Percentiles rank a stretch among this genome's conserved stretches.
Conservation (phyloP, 2,113 vertebrate species). For the Actenoides hombroni region DNA sequence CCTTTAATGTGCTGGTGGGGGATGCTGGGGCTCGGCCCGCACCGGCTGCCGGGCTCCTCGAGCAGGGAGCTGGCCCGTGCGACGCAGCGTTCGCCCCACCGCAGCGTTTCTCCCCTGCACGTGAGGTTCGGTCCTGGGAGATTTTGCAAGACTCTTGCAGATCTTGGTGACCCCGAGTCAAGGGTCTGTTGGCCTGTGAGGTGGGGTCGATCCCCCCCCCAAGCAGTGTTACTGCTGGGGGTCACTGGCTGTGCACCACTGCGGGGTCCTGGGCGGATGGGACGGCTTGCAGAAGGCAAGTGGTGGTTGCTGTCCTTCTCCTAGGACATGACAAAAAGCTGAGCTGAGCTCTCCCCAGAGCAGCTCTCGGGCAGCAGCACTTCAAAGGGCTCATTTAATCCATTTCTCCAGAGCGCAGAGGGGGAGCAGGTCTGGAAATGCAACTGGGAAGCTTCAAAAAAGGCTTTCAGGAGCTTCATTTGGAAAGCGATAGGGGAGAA, state of each 20-base stretch:
- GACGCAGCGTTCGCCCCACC: fast-evolving
- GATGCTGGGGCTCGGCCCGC: fast-evolving
- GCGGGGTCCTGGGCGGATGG: neutral
- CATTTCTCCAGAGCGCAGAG: neutral
- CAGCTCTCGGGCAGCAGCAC: neutral
- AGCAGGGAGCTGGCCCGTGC: fast-evolving
- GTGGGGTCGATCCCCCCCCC: fast-evolving
- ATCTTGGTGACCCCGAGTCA: no score
- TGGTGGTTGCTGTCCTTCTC: neutral
- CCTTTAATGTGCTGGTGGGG: neutral
- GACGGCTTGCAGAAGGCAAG: neutral
- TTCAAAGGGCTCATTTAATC: conserved; percentile 52
- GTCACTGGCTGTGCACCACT: fast-evolving
- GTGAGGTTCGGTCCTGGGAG: neutral
- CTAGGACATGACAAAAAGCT: neutral
- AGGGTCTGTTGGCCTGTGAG: neutral
- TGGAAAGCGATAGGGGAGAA: neutral
- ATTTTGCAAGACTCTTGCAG: neutral
- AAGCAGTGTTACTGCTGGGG: fast-evolving
- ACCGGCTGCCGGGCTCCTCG: fast-evolving
- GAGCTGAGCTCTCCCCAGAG: neutral
- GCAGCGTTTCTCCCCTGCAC: fast-evolving
- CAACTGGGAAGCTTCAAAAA: neutral
- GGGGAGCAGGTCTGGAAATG: neutral
- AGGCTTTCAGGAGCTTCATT: neutral